Base-by-base conservation (phyloP, 1,140 invertebrate species). In the Onthophagus taurus region DNA sequence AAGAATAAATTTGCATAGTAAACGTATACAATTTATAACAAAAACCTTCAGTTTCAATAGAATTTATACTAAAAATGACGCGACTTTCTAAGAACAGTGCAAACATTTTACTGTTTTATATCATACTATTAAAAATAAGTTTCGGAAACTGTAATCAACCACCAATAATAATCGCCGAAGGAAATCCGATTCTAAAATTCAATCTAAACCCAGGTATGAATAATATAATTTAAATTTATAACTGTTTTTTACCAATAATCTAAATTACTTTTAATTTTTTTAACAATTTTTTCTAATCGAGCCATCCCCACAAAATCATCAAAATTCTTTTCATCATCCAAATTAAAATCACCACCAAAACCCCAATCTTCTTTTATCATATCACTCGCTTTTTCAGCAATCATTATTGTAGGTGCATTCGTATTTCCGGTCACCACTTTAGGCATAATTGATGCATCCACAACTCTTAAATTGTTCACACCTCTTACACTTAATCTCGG, bases 361-460 rank as follows among this genome's bases (percentile, higher is more conserved):
- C 53, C 44, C 66, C 75, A 73, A 52, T 74, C 67, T 53, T 72
- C 68, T 59, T 76, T 83, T 31, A 85, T 77, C 60, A 84, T 71
- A 50, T 88, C 82, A 3, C 77, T 72, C 0, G 72, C 83, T 56
- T 85, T 87, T 57, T 88, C 84, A 0, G 72, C 85, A 31, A 89
- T 83, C 75, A 83, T 85, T 26, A 86, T 80, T 0, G 74, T 75
- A 0, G 84, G 74, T 1, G 83, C 83, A 58, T 86, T 85, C 0
- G 82, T 86, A 48, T 87, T 85, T 2, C 77, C 84, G 7, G 74
- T 73, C 0, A 80, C 69, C 31, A 88, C 76, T 3, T 63, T 67
- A 0, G 86, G 86, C 80, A 89, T 88, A 6, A 89, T 75, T 45
- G 81, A 85, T 14, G 81, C 84, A 66, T 90, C 85, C 1, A 80